Percentiles rank a stretch among this genome's conserved stretches.
Conservation (phyloP, 2,888 invertebrate species). For the Orthonevra nobilis region DNA sequence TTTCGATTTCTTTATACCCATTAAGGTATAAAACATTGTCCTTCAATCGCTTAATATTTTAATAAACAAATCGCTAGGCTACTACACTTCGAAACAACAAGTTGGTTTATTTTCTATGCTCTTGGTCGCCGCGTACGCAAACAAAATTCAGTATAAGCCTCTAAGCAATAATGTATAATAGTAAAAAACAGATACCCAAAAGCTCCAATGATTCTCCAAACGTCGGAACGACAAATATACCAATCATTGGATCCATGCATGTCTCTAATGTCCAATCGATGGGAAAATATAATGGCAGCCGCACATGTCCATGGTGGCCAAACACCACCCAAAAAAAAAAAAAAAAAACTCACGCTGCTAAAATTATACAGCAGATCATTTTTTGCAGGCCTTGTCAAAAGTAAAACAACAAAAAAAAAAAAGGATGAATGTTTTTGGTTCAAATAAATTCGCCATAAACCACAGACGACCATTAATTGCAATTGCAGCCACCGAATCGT, state of each 20-base stretch:
- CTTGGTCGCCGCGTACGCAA: neutral
- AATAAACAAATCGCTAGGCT: neutral
- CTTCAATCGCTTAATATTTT: no score
- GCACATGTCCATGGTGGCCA: slow-evolving; percentile 31
- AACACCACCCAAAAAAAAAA: neutral
- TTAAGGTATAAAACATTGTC: no score
- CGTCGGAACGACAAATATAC: no score
- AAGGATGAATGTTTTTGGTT: slow-evolving; percentile 1
- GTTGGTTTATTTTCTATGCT: slow-evolving; percentile 11
- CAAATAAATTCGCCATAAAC: slow-evolving; percentile 22
- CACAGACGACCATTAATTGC: slow-evolving; percentile 28
- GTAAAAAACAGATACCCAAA: slow-evolving; percentile 1
- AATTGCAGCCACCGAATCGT: neutral
- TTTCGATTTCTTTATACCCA: no score
- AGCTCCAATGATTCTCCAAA: slow-evolving; percentile 15
- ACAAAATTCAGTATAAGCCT: slow-evolving; percentile 28
- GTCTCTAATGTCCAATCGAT: slow-evolving; percentile 44
- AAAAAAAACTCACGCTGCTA: neutral
- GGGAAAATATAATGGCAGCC: slow-evolving; percentile 48
- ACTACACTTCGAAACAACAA: no score
- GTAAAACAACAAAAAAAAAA: neutral
- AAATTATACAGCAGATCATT: neutral
- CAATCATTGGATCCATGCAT: slow-evolving; percentile 28
- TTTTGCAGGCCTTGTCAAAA: neutral
- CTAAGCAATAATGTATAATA: slow-evolving; percentile 28